phyloP scores from a whole-genome alignment of 1,140 invertebrate species.

The Latrodectus geometricus region DNA sequence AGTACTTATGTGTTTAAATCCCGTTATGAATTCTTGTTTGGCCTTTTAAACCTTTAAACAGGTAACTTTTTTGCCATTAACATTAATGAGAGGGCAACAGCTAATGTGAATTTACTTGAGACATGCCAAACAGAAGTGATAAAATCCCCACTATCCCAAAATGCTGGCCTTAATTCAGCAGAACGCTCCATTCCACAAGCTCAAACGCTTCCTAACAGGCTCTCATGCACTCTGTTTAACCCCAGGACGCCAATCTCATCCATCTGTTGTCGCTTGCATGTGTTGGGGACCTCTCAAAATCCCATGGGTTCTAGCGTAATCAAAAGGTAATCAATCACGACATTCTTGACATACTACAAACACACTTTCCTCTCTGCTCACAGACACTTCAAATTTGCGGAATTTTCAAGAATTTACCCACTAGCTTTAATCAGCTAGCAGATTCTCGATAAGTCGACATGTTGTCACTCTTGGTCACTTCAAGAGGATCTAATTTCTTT shows the following conservation, averaged over 20 bases:
- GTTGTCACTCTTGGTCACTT: too few species aligned
- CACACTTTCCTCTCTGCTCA: conserved; percentile 12
- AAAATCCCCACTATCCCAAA: not conserved
- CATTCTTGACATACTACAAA: conserved; percentile 26
- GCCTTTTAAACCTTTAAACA: too few species aligned
- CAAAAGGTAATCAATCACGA: conserved; percentile 36
- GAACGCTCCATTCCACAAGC: not conserved
- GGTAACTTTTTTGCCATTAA: not conserved
- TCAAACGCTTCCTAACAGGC: conserved; percentile 12
- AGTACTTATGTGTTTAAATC: too few species aligned
- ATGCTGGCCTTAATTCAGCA: not conserved
- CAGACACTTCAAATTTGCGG: conserved; percentile 21
- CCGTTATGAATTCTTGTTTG: too few species aligned
- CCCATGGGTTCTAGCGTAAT: conserved; percentile 22
- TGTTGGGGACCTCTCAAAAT: not conserved
- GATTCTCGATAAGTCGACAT: not conserved
- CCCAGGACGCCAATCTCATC: conserved; percentile 2
- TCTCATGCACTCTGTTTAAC: conserved; percentile 1
- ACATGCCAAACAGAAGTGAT: not conserved
- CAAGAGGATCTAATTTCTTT: too few species aligned
- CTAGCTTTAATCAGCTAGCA: not conserved
- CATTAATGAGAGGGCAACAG: not conserved
- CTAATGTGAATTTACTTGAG: not conserved
- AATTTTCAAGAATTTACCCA: not conserved
- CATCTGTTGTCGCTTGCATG: conserved; percentile 17